A percentile compares a stretch with the other conserved stretches of the same genome.
Conservation (phyloP, 1,140 invertebrate species). For the Euura lappo region DNA sequence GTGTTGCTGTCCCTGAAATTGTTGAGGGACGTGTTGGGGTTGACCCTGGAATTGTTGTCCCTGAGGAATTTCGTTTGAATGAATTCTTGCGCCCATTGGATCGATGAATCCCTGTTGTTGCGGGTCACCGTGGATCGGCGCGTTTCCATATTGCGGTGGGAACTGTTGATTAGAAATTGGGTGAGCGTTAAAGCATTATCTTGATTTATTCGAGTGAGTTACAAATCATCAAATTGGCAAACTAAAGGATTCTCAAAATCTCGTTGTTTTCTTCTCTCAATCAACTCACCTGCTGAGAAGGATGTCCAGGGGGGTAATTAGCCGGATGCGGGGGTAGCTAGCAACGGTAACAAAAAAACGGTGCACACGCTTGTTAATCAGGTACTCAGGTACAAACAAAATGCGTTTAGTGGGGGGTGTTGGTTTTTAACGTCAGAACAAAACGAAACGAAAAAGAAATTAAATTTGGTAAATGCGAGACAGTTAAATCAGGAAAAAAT, state of each 20-base stretch:
- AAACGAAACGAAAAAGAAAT: background rate
- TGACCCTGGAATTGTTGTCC: constrained; percentile 23
- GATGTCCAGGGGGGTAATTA: constrained; percentile 22
- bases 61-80: constrained; percentile 11
- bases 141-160: constrained; percentile 13
- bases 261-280: background rate
- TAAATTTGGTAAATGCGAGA: background rate
- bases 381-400: background rate
- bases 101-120: constrained; percentile 25
- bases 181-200: too few species aligned
- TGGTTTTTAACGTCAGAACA: too few species aligned
- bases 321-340: constrained; percentile 40
- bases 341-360: constrained; percentile 37
- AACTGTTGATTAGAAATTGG: constrained; percentile 12
- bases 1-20: background rate
- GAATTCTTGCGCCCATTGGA: constrained; percentile 16
- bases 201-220: too few species aligned
- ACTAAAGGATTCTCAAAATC: too few species aligned
- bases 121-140: constrained; percentile 26
- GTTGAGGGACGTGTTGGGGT: constrained; percentile 12
- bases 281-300: constrained; percentile 31
- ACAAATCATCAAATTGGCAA: too few species aligned
- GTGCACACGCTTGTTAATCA: constrained; percentile 40
- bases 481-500: too few species aligned
- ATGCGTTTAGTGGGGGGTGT: background rate